phyloP scores from a whole-genome alignment of 2,113 vertebrate species.

The Eptesicus fuscus region DNA sequence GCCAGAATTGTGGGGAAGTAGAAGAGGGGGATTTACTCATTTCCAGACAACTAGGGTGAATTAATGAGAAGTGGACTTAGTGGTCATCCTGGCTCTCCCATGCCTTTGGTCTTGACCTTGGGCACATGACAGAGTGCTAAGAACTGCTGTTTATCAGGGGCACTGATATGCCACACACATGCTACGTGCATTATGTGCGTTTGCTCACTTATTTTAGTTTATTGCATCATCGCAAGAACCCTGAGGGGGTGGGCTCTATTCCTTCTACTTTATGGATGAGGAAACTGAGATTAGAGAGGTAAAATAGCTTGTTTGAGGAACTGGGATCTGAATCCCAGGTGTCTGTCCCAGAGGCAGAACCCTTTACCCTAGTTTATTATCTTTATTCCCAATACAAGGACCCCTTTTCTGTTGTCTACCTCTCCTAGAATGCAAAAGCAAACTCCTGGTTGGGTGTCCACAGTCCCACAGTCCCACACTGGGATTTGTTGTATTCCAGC shows the following conservation, averaged over 20 bases:
- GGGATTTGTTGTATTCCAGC: background rate
- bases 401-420: background rate
- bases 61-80: background rate
- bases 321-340: background rate
- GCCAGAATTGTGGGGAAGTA: background rate
- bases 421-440: background rate
- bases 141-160: background rate
- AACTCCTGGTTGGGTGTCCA: background rate
- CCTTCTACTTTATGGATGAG: background rate
- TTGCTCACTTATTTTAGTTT: background rate
- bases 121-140: background rate
- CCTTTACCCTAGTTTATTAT: background rate
- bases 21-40: background rate
- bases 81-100: background rate
- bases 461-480: background rate
- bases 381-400: background rate
- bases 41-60: background rate
- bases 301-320: background rate
- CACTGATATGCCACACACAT: accelerated
- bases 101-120: background rate
- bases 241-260: background rate
- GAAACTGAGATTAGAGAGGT: background rate
- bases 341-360: background rate
- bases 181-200: accelerated
- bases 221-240: background rate